Base-by-base conservation (phyloP, 2,113 vertebrate species). In the Engraulis encrasicolus region DNA sequence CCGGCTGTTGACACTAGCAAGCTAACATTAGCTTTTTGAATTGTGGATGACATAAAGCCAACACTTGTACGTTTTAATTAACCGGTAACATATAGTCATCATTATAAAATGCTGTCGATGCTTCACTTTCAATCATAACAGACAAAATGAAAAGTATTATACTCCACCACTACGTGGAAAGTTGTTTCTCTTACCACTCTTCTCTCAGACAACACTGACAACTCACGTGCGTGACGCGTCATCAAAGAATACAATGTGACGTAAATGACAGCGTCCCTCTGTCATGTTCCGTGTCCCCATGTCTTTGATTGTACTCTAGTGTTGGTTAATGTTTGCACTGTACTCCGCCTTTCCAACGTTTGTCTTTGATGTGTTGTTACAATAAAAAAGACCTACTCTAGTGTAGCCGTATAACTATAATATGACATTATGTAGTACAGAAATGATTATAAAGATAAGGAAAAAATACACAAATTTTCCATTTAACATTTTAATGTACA, bases 121-220 rank as follows among this genome's bases (percentile, higher is more conserved):
- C 17, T 3, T 0, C 66, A 74, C 23, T 74, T 36, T 3, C 31
- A 74, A 15, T 74, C 2, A 34, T 74, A 4, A 74, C 31, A 74
- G 27, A 74, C 27, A 74, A 74, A 23, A 31, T 2, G 34, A 74
- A 27, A 34, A 74, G 31, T 3, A 34, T 74, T 74, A 34, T 15
- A 74, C 27, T 3, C 66, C 27, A n/a, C n/a, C n/a, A 36, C 27
- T 36, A 31, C 5, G 27, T 34, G 11, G 31, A 34, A 31, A 74
- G 66, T 31, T 74, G 11, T 34, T 34, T 31, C 66, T 14, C 66
- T 74, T 74, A 74, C 66, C 66, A 74, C 66, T 74, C 66, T 45
- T 40, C 50, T 71, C 74, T 80, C 37, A 83, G 58, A 86, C 82
- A 86, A 86, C 48, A 77, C 78, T 23, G 27, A 52, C 45, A 50